Base-by-base conservation (phyloP, 2,113 vertebrate species). In the Xiphias gladius region DNA sequence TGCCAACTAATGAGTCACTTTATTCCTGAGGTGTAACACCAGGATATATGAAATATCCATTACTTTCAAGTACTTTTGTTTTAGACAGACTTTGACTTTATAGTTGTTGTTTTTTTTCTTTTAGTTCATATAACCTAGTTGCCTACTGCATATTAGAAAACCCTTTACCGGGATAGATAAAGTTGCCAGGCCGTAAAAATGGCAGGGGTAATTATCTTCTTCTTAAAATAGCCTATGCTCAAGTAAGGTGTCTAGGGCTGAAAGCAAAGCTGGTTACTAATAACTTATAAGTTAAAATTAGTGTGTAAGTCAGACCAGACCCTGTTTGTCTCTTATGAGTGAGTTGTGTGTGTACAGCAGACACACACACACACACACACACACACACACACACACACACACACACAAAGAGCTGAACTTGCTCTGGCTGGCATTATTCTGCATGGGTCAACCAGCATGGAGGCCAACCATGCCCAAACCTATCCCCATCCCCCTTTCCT, bases 341-440 rank as follows among this genome's bases (percentile, higher is more conserved):
- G 66, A 79, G 61, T 82, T 62, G 32, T 35, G 32, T 4, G 32
- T 35, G 32, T 35, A 35, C 59, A 65, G 22, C 0, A 2, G 12
- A 37, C 22, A 62, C 2, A 30, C 17, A 26, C 22, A 55, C 26
- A 62, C 63, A 52, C 39, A 32, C 41, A 12, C 28, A 39, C 58
- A 41, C n/a, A 32, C 26, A 62, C 2, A 41, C 13, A 26, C 16
- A 55, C 26, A 62, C 63, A 41, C 52, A 69, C 58, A 32, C 67
- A 72, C 81, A 62, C 65, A 73, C 32, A 68, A 12, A 67, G 0
- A 67, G 52, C 64, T 73, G 81, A 88, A 80, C 79, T 80, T 58
- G 16, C 81, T 86, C 30, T 72, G 43, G 67, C 82, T 86, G 71
- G 82, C 79, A 87, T 85, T 65, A 80, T 90, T 93, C 63, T 81